These are phyloP conservation scores for Achlya flavicornis DNA, from an alignment of 2,888 invertebrate genomes.

Conservation along the genomic window DNA sequence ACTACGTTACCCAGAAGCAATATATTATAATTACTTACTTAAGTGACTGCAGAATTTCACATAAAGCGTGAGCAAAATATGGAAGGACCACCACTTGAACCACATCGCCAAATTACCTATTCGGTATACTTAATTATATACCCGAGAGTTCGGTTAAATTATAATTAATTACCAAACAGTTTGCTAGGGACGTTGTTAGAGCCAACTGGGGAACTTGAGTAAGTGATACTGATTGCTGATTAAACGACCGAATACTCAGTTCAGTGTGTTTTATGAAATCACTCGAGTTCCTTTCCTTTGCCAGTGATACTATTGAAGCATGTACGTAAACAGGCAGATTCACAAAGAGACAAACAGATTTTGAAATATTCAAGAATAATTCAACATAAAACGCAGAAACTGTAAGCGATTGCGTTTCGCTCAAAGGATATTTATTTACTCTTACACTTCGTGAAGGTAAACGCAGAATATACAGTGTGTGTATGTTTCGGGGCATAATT, in stretches of 20 bases:
- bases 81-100: not conserved
- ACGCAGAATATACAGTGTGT: not conserved
- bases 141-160: not conserved
- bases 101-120: not conserved
- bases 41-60: too few relatives aligned
- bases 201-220: too few relatives aligned
- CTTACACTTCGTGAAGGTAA: not conserved
- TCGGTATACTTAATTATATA: not conserved
- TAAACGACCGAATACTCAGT: not conserved
- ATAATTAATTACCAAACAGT: slow-evolving; percentile 7
- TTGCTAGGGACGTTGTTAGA: not conserved
- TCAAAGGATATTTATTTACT: not conserved
- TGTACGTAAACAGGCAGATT: not conserved
- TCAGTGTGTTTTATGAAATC: not conserved
- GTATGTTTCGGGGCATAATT: not conserved
- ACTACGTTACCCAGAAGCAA: too few relatives aligned
- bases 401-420: not conserved
- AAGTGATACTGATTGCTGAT: not conserved
- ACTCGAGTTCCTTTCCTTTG: not conserved
- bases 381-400: not conserved
- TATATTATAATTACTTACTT: too few relatives aligned
- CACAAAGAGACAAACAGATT: not conserved
- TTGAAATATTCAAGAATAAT: not conserved
- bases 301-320: not conserved
- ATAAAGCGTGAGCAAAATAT: not conserved